A percentile compares a stretch with the other conserved stretches of the same genome.
phyloP scores from a whole-genome alignment of 1,140 invertebrate genomes.

The Hormaphis cornu region DNA sequence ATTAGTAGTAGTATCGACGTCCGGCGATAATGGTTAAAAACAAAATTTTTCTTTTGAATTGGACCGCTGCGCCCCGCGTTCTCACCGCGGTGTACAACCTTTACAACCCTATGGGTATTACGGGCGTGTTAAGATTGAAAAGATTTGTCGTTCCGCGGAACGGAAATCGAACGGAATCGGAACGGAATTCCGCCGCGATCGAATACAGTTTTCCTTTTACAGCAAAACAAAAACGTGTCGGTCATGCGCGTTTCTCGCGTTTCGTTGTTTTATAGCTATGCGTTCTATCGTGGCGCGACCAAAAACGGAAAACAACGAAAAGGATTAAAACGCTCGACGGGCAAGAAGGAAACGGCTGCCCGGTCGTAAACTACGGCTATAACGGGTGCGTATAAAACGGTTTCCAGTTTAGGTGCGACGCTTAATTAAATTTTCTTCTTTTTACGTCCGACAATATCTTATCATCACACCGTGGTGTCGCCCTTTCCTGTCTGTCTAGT shows the following conservation, averaged over 20 bases:
- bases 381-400: background rate
- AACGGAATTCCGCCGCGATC: too few species aligned
- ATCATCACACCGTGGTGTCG: background rate
- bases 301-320: background rate
- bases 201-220: too few species aligned
- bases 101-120: too few species aligned
- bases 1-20: too few species aligned
- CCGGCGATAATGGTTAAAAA: too few species aligned
- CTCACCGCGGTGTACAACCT: too few species aligned
- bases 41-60: too few species aligned
- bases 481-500: background rate
- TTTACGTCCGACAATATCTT: slow-evolving; percentile 19
- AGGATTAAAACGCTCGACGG: background rate
- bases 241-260: background rate
- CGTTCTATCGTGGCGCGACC: background rate
- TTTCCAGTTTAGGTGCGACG: slow-evolving; percentile 3
- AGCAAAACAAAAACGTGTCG: background rate
- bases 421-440: slow-evolving; percentile 23
- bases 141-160: too few species aligned
- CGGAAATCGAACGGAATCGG: too few species aligned
- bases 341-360: background rate
- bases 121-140: too few species aligned
- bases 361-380: background rate
- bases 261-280: background rate
- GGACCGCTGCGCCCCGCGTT: too few species aligned